phyloP scores from a whole-genome alignment of 2,888 invertebrate genomes.

The Phyto melanocephala region DNA sequence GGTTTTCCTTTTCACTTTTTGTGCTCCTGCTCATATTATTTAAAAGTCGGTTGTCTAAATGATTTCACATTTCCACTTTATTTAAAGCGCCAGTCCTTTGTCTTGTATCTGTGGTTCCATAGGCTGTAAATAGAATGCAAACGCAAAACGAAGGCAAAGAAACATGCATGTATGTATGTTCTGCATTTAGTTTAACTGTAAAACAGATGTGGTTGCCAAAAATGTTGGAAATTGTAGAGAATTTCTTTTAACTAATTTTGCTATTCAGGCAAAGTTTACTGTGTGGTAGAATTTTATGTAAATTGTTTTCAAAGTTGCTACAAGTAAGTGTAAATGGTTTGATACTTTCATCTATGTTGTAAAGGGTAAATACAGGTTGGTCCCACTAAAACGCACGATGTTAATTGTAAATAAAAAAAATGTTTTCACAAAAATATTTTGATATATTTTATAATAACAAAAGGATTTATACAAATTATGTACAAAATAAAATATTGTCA shows the following conservation, averaged over 20 bases:
- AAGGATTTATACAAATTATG: no score
- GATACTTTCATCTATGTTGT: no score
- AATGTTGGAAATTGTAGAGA: not conserved
- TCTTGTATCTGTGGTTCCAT: not conserved
- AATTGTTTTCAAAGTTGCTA: no score
- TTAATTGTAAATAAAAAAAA: no score
- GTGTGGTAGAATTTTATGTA: not conserved
- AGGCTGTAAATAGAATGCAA: not conserved
- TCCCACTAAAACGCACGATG: no score
- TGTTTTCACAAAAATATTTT: no score
- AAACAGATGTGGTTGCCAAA: conserved; percentile 46
- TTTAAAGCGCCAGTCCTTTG: conserved; percentile 13
- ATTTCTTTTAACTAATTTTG: not conserved
- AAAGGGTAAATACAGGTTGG: no score
- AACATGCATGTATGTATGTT: not conserved
- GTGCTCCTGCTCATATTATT: conserved; percentile 6
- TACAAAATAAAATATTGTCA: no score
- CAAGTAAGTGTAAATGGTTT: no score
- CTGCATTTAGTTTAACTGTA: not conserved
- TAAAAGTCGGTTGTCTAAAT: conserved; percentile 52
- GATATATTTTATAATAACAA: no score
- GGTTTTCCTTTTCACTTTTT: no score
- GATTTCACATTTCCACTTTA: conserved; percentile 62
- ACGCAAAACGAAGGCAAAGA: not conserved
- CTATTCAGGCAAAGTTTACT: not conserved